Base-by-base conservation (phyloP, 2,113 vertebrate genomes). In the Colossoma macropomum region DNA sequence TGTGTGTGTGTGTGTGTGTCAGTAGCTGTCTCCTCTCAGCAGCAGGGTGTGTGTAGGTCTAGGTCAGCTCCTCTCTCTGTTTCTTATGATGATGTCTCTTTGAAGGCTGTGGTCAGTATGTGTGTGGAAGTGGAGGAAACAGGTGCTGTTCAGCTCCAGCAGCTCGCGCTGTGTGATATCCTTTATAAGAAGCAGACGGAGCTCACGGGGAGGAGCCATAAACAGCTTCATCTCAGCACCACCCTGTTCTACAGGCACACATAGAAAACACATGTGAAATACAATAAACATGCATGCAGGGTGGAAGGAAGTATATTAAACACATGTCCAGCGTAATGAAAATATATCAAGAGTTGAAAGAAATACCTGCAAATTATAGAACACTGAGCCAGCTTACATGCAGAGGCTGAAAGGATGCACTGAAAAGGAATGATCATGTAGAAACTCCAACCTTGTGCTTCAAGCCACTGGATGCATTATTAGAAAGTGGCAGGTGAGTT, bases 121-220 rank as follows among this genome's bases (percentile, higher is more conserved):
- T 41, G 74, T 87, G 87, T 95, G 91, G 92, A 94, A 93, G 90
- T 92, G 90, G 92, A 90, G 93, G 94, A 94, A 95, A 93, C 93
- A 95, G 92, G 92, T 94, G 93, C 88, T 91, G 91, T 83, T 88
- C 88, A 90, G 88, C 89, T 90, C 87, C 82, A 88, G 90, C 90
- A 75, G 89, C 84, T 82, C 89, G 83, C 89, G 79, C 87, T 86
- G 84, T 93, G 92, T 93, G 93, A 93, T 93, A 89, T 93, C 81
- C 90, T 93, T 94, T 94, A 95, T 94, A 92, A 92, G 92, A 94
- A 94, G 89, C 93, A 94, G 92, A 93, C 91, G 92, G 82, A 89
- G 82, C 87, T 85, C 66, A 78, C 80, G 54, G 87, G 90, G 90
- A 21, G 80, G 90, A 89, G 91, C 90, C 86, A 87, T 91, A 92